These are phyloP conservation scores for Parasteatoda tepidariorum DNA, from an alignment of 1,140 invertebrate genomes.

Conservation along the genomic window DNA sequence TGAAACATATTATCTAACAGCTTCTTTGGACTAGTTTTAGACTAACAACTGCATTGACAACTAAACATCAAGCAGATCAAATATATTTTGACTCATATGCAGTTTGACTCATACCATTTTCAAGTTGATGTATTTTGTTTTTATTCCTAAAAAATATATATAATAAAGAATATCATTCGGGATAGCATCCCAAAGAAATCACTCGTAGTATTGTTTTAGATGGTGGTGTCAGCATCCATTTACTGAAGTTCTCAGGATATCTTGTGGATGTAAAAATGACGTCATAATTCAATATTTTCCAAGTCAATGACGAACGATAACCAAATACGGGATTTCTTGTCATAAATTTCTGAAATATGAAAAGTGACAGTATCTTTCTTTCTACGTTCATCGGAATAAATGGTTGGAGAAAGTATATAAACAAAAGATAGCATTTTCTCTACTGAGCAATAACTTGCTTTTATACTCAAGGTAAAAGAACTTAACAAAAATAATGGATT, in stretches of 20 bases:
- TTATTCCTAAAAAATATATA: too few relatives aligned
- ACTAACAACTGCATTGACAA: too few relatives aligned
- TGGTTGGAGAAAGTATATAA: constrained; percentile 22
- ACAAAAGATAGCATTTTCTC: constrained; percentile 15
- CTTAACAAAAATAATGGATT: constrained; percentile 29
- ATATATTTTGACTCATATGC: too few relatives aligned
- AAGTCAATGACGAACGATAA: constrained; percentile 25
- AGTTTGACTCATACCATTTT: too few relatives aligned
- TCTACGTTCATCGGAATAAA: constrained; percentile 36
- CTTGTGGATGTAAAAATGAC: background rate
- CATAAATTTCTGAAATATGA: constrained; percentile 34
- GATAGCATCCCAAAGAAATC: too few relatives aligned
- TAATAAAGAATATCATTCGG: too few relatives aligned
- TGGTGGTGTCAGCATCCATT: background rate
- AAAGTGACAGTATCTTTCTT: constrained; percentile 24
- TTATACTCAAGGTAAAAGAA: constrained; percentile 9
- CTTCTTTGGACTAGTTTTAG: too few relatives aligned
- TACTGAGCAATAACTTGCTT: too few relatives aligned
- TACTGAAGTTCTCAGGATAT: background rate
- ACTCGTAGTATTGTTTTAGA: too few relatives aligned
- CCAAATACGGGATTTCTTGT: background rate
- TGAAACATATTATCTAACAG: too few relatives aligned
- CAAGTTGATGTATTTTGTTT: too few relatives aligned
- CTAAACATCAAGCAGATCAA: too few relatives aligned
- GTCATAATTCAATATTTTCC: background rate